Conservation (phyloP, 2,113 vertebrate species). For the Willisornis vidua region DNA sequence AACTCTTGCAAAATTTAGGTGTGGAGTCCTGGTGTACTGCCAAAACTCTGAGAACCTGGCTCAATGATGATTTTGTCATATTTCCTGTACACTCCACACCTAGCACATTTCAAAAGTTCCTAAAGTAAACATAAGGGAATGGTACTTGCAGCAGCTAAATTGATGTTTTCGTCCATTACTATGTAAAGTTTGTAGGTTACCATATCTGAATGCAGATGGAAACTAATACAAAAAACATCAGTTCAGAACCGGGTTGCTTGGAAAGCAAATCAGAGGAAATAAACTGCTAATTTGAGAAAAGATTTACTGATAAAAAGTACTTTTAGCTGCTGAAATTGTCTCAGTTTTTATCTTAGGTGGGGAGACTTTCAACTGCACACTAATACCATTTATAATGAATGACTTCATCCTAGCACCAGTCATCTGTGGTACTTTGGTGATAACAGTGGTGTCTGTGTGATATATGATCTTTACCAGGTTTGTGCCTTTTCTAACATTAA, state of each 20-base stretch:
- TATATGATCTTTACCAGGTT: not conserved
- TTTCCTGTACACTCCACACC: not conserved
- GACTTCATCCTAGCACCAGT: not conserved
- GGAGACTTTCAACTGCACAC: not conserved
- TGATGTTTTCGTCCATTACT: not conserved
- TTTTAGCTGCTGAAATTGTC: not conserved
- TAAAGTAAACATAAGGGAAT: not conserved
- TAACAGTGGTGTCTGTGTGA: not conserved
- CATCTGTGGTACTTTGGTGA: not conserved
- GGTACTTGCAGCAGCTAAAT: not conserved
- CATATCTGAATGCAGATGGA: not conserved
- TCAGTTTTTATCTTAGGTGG: not conserved
- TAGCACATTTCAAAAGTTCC: not conserved
- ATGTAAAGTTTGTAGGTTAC: not conserved
- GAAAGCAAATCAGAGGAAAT: not conserved
- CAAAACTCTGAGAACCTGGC: not conserved
- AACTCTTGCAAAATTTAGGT: not conserved
- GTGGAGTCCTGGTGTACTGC: not conserved
- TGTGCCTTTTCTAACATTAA: not conserved
- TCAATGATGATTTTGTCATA: rapidly evolving
- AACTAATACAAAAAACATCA: not conserved
- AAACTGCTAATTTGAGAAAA: not conserved
- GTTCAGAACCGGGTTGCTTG: not conserved
- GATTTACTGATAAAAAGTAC: not conserved
- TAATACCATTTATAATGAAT: constrained; percentile 1